These are phyloP conservation scores for Temnothorax curvispinosus DNA, from an alignment of 1,140 invertebrate species.

Conservation along the genomic window DNA sequence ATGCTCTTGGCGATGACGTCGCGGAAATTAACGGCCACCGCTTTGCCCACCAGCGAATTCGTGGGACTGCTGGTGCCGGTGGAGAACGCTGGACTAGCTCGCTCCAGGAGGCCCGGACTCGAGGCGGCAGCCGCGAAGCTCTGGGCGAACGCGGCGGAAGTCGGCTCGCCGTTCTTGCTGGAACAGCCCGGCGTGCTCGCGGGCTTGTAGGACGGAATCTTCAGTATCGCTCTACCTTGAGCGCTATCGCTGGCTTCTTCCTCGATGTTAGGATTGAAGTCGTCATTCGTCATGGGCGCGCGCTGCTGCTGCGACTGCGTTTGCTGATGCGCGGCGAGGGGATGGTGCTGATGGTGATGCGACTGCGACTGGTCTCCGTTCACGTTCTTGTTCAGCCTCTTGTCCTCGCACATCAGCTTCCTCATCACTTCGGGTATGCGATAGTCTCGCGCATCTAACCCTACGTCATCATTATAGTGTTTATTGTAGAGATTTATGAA, in stretches of 20 bases:
- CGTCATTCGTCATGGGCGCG: slow-evolving; percentile 83
- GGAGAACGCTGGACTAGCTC: slow-evolving; percentile 83
- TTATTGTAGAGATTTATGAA: background rate
- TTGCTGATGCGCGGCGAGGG: slow-evolving; percentile 74
- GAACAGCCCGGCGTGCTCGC: slow-evolving; percentile 87
- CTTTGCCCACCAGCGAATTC: slow-evolving; percentile 85
- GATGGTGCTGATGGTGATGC: slow-evolving; percentile 77
- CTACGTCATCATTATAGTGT: slow-evolving; percentile 60
- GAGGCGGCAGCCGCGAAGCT: slow-evolving; percentile 76
- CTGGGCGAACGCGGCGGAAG: slow-evolving; percentile 82
- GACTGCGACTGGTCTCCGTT: slow-evolving; percentile 83
- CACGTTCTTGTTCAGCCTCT: slow-evolving; percentile 84
- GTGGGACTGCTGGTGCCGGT: slow-evolving; percentile 82
- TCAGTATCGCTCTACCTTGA: slow-evolving; percentile 91
- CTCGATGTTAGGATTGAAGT: slow-evolving; percentile 84
- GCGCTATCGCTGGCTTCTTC: slow-evolving; percentile 86
- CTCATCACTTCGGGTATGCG: slow-evolving; percentile 88
- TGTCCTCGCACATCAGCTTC: slow-evolving; percentile 87
- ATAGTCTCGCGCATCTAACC: slow-evolving; percentile 82
- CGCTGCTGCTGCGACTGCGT: slow-evolving; percentile 77
- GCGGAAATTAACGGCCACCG: slow-evolving; percentile 88
- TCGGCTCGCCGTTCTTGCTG: slow-evolving; percentile 88
- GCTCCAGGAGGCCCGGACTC: slow-evolving; percentile 84
- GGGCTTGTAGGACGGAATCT: slow-evolving; percentile 96
- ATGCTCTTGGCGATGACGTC: slow-evolving; percentile 96